These are phyloP conservation scores for Trachymyrmex cornetzi DNA, from an alignment of 1,140 invertebrate genomes.

Conservation along the genomic window DNA sequence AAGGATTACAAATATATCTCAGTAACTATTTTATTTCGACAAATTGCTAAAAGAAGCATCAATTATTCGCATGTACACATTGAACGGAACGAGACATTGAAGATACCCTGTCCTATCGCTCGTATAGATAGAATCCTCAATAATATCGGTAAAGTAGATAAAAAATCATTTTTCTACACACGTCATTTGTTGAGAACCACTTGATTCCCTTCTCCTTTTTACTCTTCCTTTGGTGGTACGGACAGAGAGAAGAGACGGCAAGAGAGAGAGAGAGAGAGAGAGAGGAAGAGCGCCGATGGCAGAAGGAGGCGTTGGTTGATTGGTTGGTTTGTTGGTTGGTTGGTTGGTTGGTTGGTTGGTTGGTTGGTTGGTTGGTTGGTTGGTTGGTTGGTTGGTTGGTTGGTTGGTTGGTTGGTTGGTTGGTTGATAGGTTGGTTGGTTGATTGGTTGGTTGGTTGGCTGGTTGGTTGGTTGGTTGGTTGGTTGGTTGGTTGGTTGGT, in stretches of 20 bases:
- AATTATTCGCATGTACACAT: neutral
- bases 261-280: too few relatives aligned
- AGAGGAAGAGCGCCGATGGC: neutral
- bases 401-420: slow-evolving; percentile 58
- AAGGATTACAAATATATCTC: neutral
- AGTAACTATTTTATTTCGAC: neutral
- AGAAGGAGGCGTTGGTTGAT: slow-evolving; percentile 47
- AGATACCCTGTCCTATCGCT: neutral
- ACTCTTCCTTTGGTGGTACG: slow-evolving; percentile 56
- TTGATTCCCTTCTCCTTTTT: slow-evolving; percentile 68
- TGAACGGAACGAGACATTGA: neutral
- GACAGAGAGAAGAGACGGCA: slow-evolving; percentile 56
- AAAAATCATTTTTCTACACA: slow-evolving; percentile 22
- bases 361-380: slow-evolving; percentile 65
- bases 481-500: slow-evolving; percentile 25
- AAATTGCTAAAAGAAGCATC: neutral
- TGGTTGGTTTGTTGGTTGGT: slow-evolving; percentile 31
- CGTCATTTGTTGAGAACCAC: slow-evolving; percentile 74
- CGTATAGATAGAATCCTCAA: neutral
- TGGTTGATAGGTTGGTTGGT: slow-evolving; percentile 32
- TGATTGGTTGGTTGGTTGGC: slow-evolving; percentile 32
- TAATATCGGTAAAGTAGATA: neutral
- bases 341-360: slow-evolving; percentile 53
- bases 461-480: slow-evolving; percentile 68
- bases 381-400: slow-evolving; percentile 13